Conservation (phyloP, 2,888 invertebrate species). For the Cheilosia grossa region DNA sequence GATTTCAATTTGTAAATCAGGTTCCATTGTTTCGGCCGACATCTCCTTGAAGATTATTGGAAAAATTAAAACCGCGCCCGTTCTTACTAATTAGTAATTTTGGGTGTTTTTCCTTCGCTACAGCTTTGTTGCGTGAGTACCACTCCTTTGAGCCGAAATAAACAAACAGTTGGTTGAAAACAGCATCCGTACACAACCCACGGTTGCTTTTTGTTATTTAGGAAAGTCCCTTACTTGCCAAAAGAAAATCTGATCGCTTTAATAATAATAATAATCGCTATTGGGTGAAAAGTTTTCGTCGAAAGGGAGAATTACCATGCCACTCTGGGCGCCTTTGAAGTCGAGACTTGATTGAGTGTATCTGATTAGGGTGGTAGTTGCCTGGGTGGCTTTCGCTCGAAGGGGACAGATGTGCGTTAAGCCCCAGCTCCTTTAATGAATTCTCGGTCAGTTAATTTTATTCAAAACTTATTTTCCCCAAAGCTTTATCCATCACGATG, state of each 20-base stretch:
- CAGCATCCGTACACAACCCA: background rate
- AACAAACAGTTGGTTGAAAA: conserved; percentile 36
- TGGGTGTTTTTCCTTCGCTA: conserved; percentile 12
- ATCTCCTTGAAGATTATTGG: conserved; percentile 63
- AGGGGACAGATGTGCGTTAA: background rate
- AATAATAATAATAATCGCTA: conserved; percentile 71
- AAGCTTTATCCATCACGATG: background rate
- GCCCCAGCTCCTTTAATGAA: conserved; percentile 12
- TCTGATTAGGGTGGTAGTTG: conserved; percentile 54
- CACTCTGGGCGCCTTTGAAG: conserved; percentile 61
- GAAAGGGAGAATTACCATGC: conserved; percentile 49
- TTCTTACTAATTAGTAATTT: conserved; percentile 68
- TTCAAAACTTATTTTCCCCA: conserved; percentile 19
- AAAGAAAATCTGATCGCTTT: conserved; percentile 53
- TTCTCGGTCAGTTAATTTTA: conserved; percentile 56
- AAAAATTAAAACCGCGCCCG: conserved; percentile 66
- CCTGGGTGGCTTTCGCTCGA: background rate
- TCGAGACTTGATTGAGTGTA: conserved; percentile 61
- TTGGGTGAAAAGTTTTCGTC: conserved; percentile 46
- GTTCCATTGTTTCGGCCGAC: conserved; percentile 48
- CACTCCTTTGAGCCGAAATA: conserved; percentile 41
- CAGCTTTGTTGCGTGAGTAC: conserved; percentile 2
- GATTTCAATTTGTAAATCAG: conserved; percentile 62
- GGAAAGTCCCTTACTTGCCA: conserved; percentile 36
- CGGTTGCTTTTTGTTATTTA: background rate